Evolutionary conservation across 23 tunicate genomes (phyloP).

Genomic region (Halocynthia roretzi): DNA sequence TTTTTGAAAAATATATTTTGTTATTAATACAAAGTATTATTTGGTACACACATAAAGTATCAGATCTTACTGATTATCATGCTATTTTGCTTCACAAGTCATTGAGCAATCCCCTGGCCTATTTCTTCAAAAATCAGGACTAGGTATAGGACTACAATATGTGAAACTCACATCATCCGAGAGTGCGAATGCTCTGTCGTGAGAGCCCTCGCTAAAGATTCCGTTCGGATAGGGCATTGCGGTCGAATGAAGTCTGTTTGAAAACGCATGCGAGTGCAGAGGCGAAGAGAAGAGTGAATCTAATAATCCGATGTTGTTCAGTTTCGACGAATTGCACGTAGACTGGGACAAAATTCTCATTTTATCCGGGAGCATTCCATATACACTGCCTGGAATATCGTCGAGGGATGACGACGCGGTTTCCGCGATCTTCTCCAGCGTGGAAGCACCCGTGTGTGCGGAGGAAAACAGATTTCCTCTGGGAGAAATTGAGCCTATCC

Average conservation of each 20-base stretch:
- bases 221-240: background rate
- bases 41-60: too few species aligned
- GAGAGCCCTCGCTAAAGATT: background rate
- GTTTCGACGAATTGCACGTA: background rate
- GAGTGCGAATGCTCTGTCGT: background rate
- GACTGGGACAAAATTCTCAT: background rate
- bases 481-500: too few species aligned
- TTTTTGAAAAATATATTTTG: background rate
- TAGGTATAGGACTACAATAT: too few species aligned
- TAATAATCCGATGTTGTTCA: background rate
- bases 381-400: background rate
- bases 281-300: background rate
- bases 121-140: too few species aligned
- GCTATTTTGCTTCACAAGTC: background rate
- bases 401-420: background rate
- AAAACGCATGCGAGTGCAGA: background rate
- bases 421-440: background rate
- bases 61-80: background rate
- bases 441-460: background rate
- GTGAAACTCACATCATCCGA: slow-evolving; percentile 10
- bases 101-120: too few species aligned
- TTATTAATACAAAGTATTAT: background rate
- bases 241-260: background rate
- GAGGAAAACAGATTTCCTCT: background rate
- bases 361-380: background rate